phyloP scores from a whole-genome alignment of 2,113 vertebrate genomes.

The Meriones unguiculatus region DNA sequence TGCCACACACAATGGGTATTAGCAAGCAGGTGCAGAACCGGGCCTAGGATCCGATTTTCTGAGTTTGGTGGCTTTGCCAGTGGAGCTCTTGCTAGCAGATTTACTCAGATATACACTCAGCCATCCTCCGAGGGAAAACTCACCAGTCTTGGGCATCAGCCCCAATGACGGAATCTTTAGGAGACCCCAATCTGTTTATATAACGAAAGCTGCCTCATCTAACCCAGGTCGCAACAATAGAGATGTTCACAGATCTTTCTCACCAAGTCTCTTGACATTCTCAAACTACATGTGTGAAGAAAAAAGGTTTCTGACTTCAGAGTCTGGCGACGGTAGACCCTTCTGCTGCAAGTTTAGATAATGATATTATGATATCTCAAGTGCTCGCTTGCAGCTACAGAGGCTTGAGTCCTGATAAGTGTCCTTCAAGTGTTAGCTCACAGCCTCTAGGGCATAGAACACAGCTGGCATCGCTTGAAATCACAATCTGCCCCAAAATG shows the following conservation, averaged over 20 bases:
- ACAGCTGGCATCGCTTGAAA: background rate
- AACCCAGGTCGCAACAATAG: background rate
- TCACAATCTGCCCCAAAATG: background rate
- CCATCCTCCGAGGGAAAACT: background rate
- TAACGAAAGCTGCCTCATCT: background rate
- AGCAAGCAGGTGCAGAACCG: background rate
- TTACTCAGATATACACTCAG: background rate
- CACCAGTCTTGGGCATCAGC: background rate
- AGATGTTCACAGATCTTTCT: background rate
- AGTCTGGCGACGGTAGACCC: background rate
- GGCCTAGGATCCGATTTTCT: background rate
- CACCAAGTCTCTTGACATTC: background rate
- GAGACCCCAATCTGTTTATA: background rate
- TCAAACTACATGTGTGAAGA: constrained; percentile 8
- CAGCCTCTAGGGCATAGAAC: background rate
- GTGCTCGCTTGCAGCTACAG: background rate
- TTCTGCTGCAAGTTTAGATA: background rate
- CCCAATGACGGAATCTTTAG: background rate
- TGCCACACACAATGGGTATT: rapidly evolving
- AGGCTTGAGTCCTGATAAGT: background rate
- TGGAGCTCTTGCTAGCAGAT: background rate
- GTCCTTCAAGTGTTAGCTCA: background rate
- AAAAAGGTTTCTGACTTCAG: background rate
- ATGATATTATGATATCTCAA: background rate
- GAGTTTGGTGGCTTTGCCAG: background rate